These are phyloP conservation scores for Tryphoninae sp. DNA, from an alignment of 2,888 invertebrate species.

Conservation along the genomic window DNA sequence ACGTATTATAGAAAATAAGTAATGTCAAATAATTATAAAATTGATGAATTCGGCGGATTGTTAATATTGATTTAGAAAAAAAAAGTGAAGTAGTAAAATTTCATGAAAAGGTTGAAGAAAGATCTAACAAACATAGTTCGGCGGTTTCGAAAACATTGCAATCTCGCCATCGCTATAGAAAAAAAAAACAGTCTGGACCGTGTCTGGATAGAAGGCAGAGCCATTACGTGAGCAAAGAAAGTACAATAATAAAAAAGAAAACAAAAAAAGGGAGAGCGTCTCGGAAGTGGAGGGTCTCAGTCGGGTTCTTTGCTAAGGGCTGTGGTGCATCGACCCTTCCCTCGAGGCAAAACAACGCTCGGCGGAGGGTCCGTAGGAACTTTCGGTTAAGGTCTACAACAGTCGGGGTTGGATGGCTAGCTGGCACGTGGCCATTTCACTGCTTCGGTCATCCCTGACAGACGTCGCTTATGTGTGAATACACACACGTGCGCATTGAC, in stretches of 20 bases:
- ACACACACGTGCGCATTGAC: background rate
- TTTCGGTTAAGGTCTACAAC: constrained; percentile 30
- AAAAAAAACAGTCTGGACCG: constrained; percentile 33
- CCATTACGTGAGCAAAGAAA: constrained; percentile 26
- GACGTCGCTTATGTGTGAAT: constrained; percentile 8
- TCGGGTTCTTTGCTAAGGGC: constrained; percentile 51
- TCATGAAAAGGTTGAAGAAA: background rate
- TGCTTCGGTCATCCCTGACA: constrained; percentile 51
- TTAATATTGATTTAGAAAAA: background rate
- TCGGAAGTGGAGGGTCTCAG: constrained; percentile 34
- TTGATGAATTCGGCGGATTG: too few species aligned
- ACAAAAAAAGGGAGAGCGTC: constrained; percentile 21
- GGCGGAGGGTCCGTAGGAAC: constrained; percentile 30
- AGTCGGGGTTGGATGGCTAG: constrained; percentile 25
- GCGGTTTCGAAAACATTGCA: background rate
- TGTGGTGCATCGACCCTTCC: constrained; percentile 61
- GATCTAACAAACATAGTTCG: background rate
- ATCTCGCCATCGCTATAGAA: background rate
- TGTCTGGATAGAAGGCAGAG: constrained; percentile 21
- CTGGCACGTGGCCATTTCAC: constrained; percentile 59
- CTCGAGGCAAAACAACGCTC: constrained; percentile 53
- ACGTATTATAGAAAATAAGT: too few species aligned
- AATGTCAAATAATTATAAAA: too few species aligned
- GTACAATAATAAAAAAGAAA: background rate
- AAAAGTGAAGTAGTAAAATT: background rate